Percentiles rank a stretch among this genome's conserved stretches.
phyloP scores from a whole-genome alignment of 2,888 invertebrate genomes.

The Dioctria rufipes region DNA sequence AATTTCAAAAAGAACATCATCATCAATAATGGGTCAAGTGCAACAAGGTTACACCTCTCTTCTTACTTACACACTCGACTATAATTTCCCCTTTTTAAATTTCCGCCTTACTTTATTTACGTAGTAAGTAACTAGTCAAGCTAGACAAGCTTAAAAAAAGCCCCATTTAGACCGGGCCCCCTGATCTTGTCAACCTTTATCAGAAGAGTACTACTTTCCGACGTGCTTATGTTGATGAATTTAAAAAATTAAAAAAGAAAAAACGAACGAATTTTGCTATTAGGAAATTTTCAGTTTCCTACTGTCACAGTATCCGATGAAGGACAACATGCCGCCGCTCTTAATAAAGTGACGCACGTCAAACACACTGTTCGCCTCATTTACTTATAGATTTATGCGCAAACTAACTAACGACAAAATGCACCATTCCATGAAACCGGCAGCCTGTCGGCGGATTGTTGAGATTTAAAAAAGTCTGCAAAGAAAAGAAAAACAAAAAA shows the following conservation, averaged over 20 bases:
- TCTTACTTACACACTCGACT: neutral
- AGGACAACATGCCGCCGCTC: neutral
- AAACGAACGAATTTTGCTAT: neutral
- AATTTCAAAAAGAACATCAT: neutral
- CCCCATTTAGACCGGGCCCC: neutral
- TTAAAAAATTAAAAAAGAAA: neutral
- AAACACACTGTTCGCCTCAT: neutral
- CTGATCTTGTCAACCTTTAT: constrained; percentile 1
- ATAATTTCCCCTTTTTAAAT: neutral
- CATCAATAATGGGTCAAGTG: neutral
- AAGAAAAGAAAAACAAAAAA: neutral
- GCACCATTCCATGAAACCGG: neutral
- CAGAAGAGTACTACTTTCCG: neutral
- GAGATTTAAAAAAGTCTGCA: too few species aligned
- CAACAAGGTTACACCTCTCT: neutral
- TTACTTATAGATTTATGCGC: constrained; percentile 22
- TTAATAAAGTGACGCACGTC: neutral
- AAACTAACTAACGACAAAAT: neutral
- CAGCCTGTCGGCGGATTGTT: neutral
- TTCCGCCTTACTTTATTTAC: neutral
- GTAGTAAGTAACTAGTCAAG: neutral
- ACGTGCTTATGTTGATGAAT: too few species aligned
- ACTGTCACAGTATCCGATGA: neutral
- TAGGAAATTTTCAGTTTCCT: constrained; percentile 3
- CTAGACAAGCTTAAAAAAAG: neutral